These are phyloP conservation scores for Berghia stephanieae DNA, from an alignment of 1,140 invertebrate genomes.

Conservation along the genomic window DNA sequence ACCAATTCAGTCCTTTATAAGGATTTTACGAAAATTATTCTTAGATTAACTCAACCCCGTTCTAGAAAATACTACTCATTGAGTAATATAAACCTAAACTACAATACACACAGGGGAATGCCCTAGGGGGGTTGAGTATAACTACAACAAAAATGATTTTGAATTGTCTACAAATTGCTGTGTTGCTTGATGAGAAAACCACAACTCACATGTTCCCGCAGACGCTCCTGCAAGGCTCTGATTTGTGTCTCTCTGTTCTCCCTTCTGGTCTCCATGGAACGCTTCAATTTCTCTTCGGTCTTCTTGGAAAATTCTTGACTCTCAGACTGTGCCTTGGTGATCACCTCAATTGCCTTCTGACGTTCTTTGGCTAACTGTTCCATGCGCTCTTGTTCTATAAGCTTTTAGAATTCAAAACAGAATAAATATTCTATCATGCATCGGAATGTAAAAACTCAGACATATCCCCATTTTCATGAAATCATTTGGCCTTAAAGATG, in stretches of 20 bases:
- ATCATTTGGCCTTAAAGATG: too few species aligned
- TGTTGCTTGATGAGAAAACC: too few species aligned
- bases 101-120: too few species aligned
- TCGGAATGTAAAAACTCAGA: not conserved
- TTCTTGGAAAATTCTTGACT: constrained; percentile 82
- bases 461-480: too few species aligned
- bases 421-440: not conserved
- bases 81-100: too few species aligned
- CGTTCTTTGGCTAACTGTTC: constrained; percentile 79
- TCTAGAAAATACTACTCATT: too few species aligned
- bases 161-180: too few species aligned
- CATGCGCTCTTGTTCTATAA: constrained; percentile 84
- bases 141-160: too few species aligned
- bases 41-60: too few species aligned
- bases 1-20: too few species aligned
- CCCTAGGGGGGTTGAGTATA: too few species aligned
- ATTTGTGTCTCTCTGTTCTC: constrained; percentile 90
- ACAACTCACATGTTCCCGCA: constrained; percentile 78
- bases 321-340: constrained; percentile 87
- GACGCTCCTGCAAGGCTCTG: constrained; percentile 83
- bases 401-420: constrained; percentile 68
- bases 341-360: constrained; percentile 89
- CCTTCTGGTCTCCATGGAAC: constrained; percentile 87
- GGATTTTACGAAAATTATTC: too few species aligned
- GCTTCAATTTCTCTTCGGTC: constrained; percentile 85